phyloP scores from a whole-genome alignment of 2,113 vertebrate genomes.

The Pseudonaja textilis region DNA sequence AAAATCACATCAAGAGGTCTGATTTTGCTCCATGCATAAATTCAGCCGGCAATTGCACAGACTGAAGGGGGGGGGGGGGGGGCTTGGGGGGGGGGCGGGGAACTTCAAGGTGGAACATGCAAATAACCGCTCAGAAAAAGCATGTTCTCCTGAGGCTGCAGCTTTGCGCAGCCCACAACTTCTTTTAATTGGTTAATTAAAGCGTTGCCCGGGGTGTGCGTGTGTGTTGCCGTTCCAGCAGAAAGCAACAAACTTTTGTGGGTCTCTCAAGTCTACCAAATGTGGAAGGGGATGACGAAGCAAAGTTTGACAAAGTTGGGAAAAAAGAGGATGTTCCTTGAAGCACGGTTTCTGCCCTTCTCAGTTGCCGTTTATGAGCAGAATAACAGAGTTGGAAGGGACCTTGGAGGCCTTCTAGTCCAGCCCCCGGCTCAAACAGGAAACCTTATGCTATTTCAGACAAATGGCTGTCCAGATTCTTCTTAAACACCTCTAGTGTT shows the following conservation, averaged over 20 bases:
- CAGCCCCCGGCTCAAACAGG: not conserved
- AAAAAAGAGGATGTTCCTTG: too few relatives aligned
- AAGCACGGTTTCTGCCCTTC: not conserved
- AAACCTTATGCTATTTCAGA: too few relatives aligned
- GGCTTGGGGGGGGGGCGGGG: not conserved
- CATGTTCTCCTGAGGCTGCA: not conserved
- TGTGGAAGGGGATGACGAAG: not conserved
- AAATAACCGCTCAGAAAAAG: not conserved
- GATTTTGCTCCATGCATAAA: not conserved
- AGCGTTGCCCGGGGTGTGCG: not conserved
- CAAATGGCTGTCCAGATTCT: too few relatives aligned
- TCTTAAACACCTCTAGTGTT: too few relatives aligned
- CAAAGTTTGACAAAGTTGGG: not conserved
- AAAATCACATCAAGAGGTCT: not conserved
- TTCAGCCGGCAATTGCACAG: not conserved
- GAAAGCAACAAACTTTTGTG: not conserved
- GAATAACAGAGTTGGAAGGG: not conserved
- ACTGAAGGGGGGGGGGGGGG: not conserved
- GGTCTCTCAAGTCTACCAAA: not conserved
- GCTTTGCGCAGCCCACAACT: not conserved
- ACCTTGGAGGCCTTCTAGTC: not conserved
- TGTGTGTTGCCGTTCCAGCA: not conserved
- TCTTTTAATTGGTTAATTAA: constrained; percentile 12
- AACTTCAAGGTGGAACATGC: not conserved
- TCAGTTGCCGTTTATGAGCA: not conserved